Evolutionary conservation across 2,888 invertebrate species (phyloP).

Genomic region (Colostygia pectinataria): DNA sequence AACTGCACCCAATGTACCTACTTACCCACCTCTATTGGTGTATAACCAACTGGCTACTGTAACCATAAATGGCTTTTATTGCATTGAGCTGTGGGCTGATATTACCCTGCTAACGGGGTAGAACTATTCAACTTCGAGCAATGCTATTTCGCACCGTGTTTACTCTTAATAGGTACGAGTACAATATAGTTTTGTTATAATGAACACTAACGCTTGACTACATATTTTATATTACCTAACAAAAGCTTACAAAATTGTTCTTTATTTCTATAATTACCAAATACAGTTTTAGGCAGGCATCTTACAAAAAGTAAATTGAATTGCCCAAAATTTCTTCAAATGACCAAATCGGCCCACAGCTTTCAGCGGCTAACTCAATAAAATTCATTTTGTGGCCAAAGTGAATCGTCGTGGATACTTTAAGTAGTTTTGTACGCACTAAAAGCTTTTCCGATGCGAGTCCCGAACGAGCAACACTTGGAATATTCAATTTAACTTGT

Average conservation of each 20-base stretch:
- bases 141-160: constrained; percentile 31
- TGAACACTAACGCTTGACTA: constrained; percentile 21
- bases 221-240: not conserved
- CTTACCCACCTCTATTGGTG: constrained; percentile 42
- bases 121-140: constrained; percentile 21
- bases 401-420: constrained; percentile 43
- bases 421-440: constrained; percentile 62
- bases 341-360: constrained; percentile 57
- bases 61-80: constrained; percentile 40
- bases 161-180: constrained; percentile 25
- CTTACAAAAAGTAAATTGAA: not conserved
- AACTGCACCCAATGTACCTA: constrained; percentile 50
- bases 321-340: constrained; percentile 48
- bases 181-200: constrained; percentile 31
- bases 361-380: constrained; percentile 61
- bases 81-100: constrained; percentile 34
- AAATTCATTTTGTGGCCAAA: constrained; percentile 58
- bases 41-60: constrained; percentile 39
- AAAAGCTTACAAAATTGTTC: no score
- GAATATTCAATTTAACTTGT: constrained; percentile 51
- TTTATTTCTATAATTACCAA: no score
- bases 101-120: constrained; percentile 37
- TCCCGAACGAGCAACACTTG: constrained; percentile 48
- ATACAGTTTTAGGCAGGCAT: not conserved
- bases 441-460: constrained; percentile 58